Evolutionary conservation across 1,140 invertebrate species (phyloP).

Genomic region (Drosophila grimshawi): DNA sequence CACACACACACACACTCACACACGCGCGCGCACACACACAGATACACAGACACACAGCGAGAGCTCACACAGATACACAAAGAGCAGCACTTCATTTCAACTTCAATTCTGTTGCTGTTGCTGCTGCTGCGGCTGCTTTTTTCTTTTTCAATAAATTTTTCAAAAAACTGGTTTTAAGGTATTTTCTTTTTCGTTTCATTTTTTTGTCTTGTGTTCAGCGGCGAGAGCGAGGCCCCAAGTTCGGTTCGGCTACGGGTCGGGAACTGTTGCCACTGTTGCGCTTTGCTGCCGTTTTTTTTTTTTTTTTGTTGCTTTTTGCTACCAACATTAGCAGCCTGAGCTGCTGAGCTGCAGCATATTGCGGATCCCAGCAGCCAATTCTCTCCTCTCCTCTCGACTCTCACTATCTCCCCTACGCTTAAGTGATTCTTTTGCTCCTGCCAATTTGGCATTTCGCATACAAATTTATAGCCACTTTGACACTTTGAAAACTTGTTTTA

Average conservation of each 20-base stretch:
- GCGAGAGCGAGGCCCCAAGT: constrained; percentile 31
- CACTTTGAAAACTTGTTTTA: constrained; percentile 74
- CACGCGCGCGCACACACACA: constrained; percentile 24
- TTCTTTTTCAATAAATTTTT: constrained; percentile 75
- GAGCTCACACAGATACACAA: constrained; percentile 22
- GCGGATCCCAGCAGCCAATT: constrained; percentile 1
- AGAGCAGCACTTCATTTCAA: constrained; percentile 75
- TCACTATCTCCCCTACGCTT: constrained; percentile 17
- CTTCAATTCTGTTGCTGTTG: constrained; percentile 68
- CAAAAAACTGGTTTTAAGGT: constrained; percentile 84
- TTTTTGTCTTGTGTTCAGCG: constrained; percentile 3
- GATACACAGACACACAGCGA: constrained; percentile 32
- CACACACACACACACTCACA: constrained; percentile 25
- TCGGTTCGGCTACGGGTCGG: constrained; percentile 53
- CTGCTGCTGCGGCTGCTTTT: constrained; percentile 46
- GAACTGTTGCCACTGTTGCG: constrained; percentile 58
- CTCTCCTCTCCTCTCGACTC: background rate
- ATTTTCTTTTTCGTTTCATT: constrained; percentile 65
- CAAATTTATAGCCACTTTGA: constrained; percentile 77
- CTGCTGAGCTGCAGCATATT: constrained; percentile 31
- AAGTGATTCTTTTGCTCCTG: constrained; percentile 79
- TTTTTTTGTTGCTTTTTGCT: constrained; percentile 41
- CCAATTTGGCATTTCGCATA: constrained; percentile 55
- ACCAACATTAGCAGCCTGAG: constrained; percentile 72
- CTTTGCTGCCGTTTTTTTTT: constrained; percentile 52